Percentiles rank a stretch among this genome's conserved stretches.
Conservation (phyloP, 2,113 vertebrate species). For the Brevimyrus niger region DNA sequence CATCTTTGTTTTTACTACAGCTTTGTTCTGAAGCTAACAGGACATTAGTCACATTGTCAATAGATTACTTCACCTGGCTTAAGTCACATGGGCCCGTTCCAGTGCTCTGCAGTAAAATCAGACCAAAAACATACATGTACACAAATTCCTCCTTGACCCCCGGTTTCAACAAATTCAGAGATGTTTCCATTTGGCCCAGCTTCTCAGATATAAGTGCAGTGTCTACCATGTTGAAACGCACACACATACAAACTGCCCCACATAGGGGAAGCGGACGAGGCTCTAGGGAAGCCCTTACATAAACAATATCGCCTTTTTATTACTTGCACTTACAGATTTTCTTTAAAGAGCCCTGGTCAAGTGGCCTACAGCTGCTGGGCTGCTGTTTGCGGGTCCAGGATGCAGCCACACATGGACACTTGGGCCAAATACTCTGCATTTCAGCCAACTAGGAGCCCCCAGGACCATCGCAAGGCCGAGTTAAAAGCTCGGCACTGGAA, state of each 20-base stretch:
- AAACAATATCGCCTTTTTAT: constrained; percentile 21
- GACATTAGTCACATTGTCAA: background rate
- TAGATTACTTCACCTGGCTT: constrained; percentile 16
- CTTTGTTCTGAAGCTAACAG: background rate
- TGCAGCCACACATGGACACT: background rate
- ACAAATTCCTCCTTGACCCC: background rate
- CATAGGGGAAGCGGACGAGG: constrained; percentile 32
- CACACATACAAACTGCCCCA: constrained; percentile 26
- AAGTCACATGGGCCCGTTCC: background rate
- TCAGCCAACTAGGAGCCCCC: background rate
- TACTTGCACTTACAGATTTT: background rate
- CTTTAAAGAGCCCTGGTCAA: background rate
- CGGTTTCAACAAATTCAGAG: background rate
- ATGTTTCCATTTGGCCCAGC: constrained; percentile 9
- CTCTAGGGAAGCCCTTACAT: constrained; percentile 6
- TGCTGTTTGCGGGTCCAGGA: background rate
- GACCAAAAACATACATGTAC: background rate
- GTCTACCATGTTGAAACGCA: constrained; percentile 21
- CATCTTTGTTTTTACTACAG: background rate
- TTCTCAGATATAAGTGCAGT: background rate
- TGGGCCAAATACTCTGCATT: background rate
- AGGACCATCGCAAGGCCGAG: background rate
- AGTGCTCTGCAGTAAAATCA: background rate
- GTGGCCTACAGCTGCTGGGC: constrained; percentile 17
- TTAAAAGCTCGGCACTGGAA: background rate